phyloP scores from a whole-genome alignment of 92 coral and sea anemone species.

The Diadumene lineata region DNA sequence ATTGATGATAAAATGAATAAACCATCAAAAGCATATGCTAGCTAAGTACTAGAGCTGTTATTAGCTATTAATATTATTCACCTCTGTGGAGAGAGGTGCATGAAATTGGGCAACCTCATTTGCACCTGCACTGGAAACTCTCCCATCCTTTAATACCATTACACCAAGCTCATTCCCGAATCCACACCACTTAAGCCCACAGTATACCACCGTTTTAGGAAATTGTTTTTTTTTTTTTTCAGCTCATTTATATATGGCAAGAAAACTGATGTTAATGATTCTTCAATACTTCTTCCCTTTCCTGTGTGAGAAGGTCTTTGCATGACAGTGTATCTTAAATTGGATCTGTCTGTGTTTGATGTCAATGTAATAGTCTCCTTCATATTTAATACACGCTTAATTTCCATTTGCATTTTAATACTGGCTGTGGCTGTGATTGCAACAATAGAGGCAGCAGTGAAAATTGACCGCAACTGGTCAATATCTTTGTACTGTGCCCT shows the following conservation, averaged over 20 bases:
- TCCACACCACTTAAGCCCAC: slow-evolving; percentile 4
- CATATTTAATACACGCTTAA: background rate
- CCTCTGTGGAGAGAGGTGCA: background rate
- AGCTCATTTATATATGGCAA: background rate
- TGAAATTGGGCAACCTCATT: background rate
- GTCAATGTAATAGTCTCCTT: background rate
- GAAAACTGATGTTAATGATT: background rate
- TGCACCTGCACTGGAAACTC: background rate
- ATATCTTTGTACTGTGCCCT: background rate
- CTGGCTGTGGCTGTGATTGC: slow-evolving; percentile 5
- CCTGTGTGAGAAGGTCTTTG: slow-evolving; percentile 1
- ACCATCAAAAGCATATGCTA: too few relatives aligned
- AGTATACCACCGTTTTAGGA: background rate
- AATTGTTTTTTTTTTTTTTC: background rate
- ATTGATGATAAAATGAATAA: too few relatives aligned
- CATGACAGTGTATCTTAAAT: background rate
- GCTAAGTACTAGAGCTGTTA: too few relatives aligned
- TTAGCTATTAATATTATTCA: too few relatives aligned
- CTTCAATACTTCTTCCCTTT: background rate
- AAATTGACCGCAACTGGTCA: background rate
- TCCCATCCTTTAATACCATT: background rate
- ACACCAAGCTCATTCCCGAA: background rate
- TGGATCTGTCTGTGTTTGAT: background rate
- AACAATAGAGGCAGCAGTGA: background rate
- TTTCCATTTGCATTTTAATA: background rate